phyloP scores from a whole-genome alignment of 1,140 invertebrate genomes.

The Wiebesia pumilae region DNA sequence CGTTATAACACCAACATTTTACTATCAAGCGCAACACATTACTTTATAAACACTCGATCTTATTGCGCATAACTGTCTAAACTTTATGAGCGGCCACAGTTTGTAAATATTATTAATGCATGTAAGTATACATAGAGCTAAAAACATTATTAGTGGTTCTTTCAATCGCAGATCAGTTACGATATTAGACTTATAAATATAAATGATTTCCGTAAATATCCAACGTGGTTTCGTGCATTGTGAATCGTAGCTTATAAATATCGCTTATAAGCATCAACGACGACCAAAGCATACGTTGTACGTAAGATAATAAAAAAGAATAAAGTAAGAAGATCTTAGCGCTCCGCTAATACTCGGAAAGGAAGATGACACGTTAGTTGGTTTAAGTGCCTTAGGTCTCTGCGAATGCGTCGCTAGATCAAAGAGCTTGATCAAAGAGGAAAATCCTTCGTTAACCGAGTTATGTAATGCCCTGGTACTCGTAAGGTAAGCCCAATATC shows the following conservation, averaged over 20 bases:
- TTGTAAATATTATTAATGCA: not conserved
- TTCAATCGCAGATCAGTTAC: not conserved
- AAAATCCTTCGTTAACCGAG: not conserved
- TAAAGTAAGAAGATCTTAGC: too few species aligned
- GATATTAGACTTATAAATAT: not conserved
- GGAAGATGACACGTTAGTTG: too few species aligned
- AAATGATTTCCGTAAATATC: not conserved
- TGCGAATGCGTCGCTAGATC: too few species aligned
- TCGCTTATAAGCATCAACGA: not conserved
- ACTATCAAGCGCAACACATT: not conserved
- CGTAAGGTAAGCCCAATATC: not conserved
- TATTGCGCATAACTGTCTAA: not conserved
- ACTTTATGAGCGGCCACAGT: not conserved
- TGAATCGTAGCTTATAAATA: not conserved
- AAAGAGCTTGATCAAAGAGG: not conserved
- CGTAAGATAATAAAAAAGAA: too few species aligned
- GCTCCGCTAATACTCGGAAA: too few species aligned
- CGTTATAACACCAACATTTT: not conserved
- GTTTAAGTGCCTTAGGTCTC: too few species aligned
- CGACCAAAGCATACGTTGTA: too few species aligned
- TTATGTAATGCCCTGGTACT: not conserved
- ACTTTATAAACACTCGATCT: too few species aligned
- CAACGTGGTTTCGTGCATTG: not conserved
- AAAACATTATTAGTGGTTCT: not conserved
- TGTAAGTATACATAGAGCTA: not conserved